phyloP scores from a whole-genome alignment of 2,113 vertebrate genomes.

The Euleptes europaea region DNA sequence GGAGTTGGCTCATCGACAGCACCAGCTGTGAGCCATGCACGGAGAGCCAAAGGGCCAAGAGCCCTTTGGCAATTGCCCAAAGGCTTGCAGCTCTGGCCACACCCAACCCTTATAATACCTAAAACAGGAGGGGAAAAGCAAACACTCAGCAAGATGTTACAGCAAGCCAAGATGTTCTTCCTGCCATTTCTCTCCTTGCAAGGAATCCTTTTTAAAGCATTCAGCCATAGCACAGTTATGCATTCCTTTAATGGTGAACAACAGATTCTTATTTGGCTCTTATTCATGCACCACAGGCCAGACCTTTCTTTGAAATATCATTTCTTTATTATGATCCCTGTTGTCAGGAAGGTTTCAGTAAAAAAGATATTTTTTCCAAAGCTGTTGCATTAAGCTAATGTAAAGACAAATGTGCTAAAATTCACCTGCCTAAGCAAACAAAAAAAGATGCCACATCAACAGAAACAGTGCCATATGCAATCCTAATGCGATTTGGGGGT shows the following conservation, averaged over 20 bases:
- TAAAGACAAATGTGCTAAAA: slow-evolving; percentile 25
- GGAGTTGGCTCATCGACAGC: too few relatives aligned
- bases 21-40: too few relatives aligned
- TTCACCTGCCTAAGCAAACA: slow-evolving; percentile 58
- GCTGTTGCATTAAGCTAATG: not conserved
- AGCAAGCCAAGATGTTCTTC: too few relatives aligned
- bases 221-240: not conserved
- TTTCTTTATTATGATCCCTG: not conserved
- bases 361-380: slow-evolving; percentile 38
- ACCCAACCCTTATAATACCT: too few relatives aligned
- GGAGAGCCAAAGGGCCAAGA: too few relatives aligned
- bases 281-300: not conserved
- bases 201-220: not conserved
- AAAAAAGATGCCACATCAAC: slow-evolving; percentile 44
- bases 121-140: too few relatives aligned
- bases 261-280: not conserved
- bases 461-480: slow-evolving; percentile 6
- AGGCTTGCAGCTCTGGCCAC: too few relatives aligned
- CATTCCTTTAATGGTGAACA: not conserved
- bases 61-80: too few relatives aligned
- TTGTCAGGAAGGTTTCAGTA: slow-evolving; percentile 2
- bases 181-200: not conserved
- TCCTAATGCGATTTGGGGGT: slow-evolving; percentile 30
- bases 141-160: too few relatives aligned
- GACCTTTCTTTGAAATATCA: not conserved